Evolutionary conservation across 2,888 invertebrate genomes (phyloP).

Genomic region (Thereva nobilitata): DNA sequence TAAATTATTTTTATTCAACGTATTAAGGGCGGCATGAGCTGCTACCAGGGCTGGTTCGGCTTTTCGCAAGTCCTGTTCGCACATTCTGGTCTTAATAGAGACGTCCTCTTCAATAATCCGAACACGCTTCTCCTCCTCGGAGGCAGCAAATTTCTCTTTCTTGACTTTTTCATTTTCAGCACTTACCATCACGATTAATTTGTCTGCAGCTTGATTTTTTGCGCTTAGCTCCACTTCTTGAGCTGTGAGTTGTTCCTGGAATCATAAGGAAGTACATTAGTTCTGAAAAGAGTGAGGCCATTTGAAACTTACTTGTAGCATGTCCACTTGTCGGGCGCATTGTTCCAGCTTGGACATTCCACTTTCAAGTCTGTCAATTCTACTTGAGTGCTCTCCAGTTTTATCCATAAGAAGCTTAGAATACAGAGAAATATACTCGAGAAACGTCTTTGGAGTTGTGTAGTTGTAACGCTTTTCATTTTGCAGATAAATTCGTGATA

Average conservation of each 20-base stretch:
- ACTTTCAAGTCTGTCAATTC: slow-evolving; percentile 81
- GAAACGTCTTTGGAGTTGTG: slow-evolving; percentile 96
- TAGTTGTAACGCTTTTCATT: slow-evolving; percentile 94
- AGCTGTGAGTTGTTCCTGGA: slow-evolving; percentile 60
- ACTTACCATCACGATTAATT: slow-evolving; percentile 83
- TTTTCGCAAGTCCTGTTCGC: slow-evolving; percentile 86
- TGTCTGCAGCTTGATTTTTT: slow-evolving; percentile 90
- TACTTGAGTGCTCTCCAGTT: slow-evolving; percentile 70
- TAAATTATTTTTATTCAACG: slow-evolving; percentile 92
- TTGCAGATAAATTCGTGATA: slow-evolving; percentile 78
- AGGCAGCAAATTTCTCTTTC: slow-evolving; percentile 79
- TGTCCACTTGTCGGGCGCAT: slow-evolving; percentile 85
- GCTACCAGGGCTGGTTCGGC: slow-evolving; percentile 91
- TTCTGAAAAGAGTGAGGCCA: background rate
- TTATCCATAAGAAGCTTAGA: slow-evolving; percentile 73
- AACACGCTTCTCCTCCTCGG: slow-evolving; percentile 89
- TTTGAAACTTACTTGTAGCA: slow-evolving; percentile 68
- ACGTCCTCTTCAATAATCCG: slow-evolving; percentile 89
- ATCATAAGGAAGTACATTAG: background rate
- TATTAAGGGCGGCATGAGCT: slow-evolving; percentile 78
- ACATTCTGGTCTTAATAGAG: slow-evolving; percentile 81
- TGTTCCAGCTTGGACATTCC: slow-evolving; percentile 87
- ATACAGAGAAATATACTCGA: slow-evolving; percentile 90
- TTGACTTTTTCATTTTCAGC: slow-evolving; percentile 91
- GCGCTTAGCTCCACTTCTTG: slow-evolving; percentile 84